Percentiles rank a stretch among this genome's conserved stretches.
Evolutionary conservation across 2,797 vertebrate species (phyloP).

Genomic region (Chromobotia macracanthus): DNA sequence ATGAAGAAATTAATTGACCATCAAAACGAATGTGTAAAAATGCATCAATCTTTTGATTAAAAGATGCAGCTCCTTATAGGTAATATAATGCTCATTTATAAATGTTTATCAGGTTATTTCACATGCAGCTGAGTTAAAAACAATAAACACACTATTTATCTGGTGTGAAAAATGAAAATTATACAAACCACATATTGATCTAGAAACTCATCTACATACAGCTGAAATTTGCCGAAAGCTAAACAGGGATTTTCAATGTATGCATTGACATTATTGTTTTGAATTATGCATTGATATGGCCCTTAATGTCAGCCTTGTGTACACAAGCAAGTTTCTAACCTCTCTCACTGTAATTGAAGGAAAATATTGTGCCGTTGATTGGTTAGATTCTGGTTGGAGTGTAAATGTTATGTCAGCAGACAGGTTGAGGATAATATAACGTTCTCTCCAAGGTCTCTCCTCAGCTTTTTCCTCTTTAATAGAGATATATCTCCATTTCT

Average conservation of each 20-base stretch:
- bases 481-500: constrained; percentile 61
- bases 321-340: constrained; percentile 41
- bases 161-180: constrained; percentile 12
- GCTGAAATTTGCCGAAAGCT: constrained; percentile 49
- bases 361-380: constrained; percentile 48
- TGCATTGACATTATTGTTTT: constrained; percentile 43
- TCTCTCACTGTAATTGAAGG: constrained; percentile 45
- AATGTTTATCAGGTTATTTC: constrained; percentile 3
- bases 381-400: constrained; percentile 53
- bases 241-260: constrained; percentile 46
- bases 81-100: not conserved
- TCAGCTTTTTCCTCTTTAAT: constrained; percentile 42
- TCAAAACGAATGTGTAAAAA: not conserved
- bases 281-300: constrained; percentile 48
- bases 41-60: not conserved
- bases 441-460: constrained; percentile 24
- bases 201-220: constrained; percentile 25
- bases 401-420: constrained; percentile 54
- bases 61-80: constrained; percentile 1
- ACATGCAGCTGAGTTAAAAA: not conserved
- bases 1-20: not conserved
- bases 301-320: constrained; percentile 44
- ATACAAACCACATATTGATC: constrained; percentile 35
- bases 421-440: constrained; percentile 49
- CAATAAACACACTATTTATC: constrained; percentile 15